Evolutionary conservation across 1,140 invertebrate genomes (phyloP).

Genomic region (Oryzaephilus surinamensis): DNA sequence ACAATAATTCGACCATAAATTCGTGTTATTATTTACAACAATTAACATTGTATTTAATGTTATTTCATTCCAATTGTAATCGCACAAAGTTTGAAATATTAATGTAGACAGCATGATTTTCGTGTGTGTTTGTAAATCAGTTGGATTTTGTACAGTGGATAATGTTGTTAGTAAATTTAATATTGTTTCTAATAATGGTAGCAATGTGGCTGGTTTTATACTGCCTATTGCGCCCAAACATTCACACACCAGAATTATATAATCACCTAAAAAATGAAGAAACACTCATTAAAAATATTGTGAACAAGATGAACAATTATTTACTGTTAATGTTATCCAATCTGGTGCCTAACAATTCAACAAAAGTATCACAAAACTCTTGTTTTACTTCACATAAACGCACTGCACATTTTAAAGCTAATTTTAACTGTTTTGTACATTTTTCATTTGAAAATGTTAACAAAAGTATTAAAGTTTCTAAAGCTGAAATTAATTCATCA

Average conservation of each 20-base stretch:
- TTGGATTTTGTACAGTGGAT: constrained; percentile 18
- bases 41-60: constrained; percentile 48
- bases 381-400: constrained; percentile 50
- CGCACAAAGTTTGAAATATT: constrained; percentile 70
- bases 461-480: constrained; percentile 62
- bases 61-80: constrained; percentile 46
- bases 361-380: constrained; percentile 50
- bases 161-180: constrained; percentile 39
- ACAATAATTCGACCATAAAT: constrained; percentile 77
- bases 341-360: constrained; percentile 49
- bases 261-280: constrained; percentile 22
- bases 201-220: constrained; percentile 46
- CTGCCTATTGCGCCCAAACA: constrained; percentile 64
- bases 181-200: constrained; percentile 46
- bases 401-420: constrained; percentile 58
- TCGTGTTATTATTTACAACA: constrained; percentile 47
- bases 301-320: constrained; percentile 1
- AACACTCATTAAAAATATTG: neutral
- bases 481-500: constrained; percentile 49
- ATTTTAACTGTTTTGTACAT: constrained; percentile 47
- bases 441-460: constrained; percentile 39
- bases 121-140: constrained; percentile 26
- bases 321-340: constrained; percentile 37
- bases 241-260: constrained; percentile 39
- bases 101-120: constrained; percentile 65